These are phyloP conservation scores for Auanema sp. DNA, from an alignment of 2,888 invertebrate genomes.

Conservation along the genomic window DNA sequence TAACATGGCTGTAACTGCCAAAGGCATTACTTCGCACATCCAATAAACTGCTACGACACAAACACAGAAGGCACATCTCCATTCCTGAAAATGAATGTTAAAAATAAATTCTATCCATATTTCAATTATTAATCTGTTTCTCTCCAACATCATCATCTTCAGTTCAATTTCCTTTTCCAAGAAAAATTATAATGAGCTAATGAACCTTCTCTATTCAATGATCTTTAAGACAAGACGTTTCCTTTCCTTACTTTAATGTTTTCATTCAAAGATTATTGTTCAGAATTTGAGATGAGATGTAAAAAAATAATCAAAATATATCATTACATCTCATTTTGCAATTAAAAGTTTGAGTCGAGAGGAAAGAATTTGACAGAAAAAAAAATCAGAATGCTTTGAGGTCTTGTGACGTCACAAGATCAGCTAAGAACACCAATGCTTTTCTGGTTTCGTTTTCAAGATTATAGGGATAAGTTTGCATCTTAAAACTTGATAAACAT, in stretches of 20 bases:
- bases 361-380: not conserved
- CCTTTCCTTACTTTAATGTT: not conserved
- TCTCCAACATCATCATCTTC: not conserved
- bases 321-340: not conserved
- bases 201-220: too few relatives aligned
- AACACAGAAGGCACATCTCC: constrained; percentile 56
- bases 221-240: too few relatives aligned
- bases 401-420: not conserved
- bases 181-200: too few relatives aligned
- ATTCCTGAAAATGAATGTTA: constrained; percentile 42
- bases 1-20: constrained; percentile 56
- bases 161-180: not conserved
- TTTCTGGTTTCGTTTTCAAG: constrained; percentile 4
- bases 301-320: not conserved
- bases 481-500: too few relatives aligned
- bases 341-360: not conserved
- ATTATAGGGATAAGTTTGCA: not conserved
- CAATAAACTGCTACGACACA: constrained; percentile 58
- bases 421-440: not conserved
- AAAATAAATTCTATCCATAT: not conserved
- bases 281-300: not conserved
- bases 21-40: constrained; percentile 59
- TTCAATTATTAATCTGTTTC: constrained; percentile 5
- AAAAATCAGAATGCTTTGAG: not conserved
- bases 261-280: not conserved